These are phyloP conservation scores for Teleiodes luculella DNA, from an alignment of 2,888 invertebrate genomes.

Conservation along the genomic window DNA sequence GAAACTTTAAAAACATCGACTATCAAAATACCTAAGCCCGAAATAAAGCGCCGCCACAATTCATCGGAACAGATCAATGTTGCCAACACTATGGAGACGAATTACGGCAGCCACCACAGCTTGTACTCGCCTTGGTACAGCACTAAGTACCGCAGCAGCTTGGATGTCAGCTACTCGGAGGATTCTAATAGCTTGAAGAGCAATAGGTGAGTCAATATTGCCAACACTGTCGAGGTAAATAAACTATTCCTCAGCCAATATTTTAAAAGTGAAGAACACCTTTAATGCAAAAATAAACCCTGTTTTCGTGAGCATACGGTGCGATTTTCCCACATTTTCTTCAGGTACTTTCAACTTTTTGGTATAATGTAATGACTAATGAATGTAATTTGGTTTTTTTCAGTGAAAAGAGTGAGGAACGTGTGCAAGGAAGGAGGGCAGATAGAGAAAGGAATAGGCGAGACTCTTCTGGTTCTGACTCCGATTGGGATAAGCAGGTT, in stretches of 20 bases:
- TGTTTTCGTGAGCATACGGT: no score
- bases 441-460: conserved; percentile 75
- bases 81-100: conserved; percentile 57
- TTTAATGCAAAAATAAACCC: no score
- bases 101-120: conserved; percentile 66
- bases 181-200: conserved; percentile 84
- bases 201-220: conserved; percentile 64
- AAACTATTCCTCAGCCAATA: no score
- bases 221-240: no score
- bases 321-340: no score
- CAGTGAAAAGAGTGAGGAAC: conserved; percentile 84
- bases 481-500: conserved; percentile 85
- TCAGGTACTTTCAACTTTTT: no score
- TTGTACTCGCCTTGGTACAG: conserved; percentile 63
- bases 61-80: conserved; percentile 63
- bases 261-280: no score
- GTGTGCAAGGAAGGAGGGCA: conserved; percentile 81
- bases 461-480: conserved; percentile 85
- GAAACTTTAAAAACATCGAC: conserved; percentile 55
- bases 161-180: conserved; percentile 80
- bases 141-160: conserved; percentile 61
- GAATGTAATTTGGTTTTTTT: no score
- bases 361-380: no score
- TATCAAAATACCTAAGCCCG: conserved; percentile 61
- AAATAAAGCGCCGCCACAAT: conserved; percentile 77